Evolutionary conservation across 1,140 invertebrate species (phyloP), one percentile per base, ranked within the genome.

Genomic region (Heterodera carotae): DNA sequence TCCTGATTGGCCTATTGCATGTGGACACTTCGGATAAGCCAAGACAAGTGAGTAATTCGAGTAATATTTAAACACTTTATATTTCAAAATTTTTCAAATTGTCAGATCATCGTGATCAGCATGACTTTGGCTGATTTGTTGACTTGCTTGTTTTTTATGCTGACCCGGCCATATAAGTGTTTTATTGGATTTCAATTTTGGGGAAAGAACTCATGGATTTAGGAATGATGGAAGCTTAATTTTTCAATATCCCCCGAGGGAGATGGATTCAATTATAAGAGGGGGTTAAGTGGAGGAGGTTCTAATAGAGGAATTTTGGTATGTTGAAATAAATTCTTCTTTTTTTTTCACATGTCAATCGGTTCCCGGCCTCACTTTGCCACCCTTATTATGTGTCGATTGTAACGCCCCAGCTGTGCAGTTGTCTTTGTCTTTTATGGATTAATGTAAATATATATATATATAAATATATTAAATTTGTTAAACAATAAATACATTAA

Each of bases 61-160:
- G 0, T 7, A 39, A 39, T 7, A 12, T 0, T 12, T 43, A 56
- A 53, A 73, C 27, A 53, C 33, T n/a, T 56, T n/a, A 36, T 34
- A 68, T 62, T 25, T 39, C 10, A 25, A 77, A 78, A 12, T 64
- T 18, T 62, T 31, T 27, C 31, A 2, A 5, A 34, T 74, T 76
- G 84, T 71, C 53, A 85, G 86, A 82, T 86, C n/a, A 83, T 87
- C 69, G 85, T 86, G 22, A 87, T 86, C 12, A 86, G 87, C 80
- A 86, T 86, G 85, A 86, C 85, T 36, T 79, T 87, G 22, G 84
- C 85, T n/a, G 85, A 86, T 80, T 74, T 86, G 59, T 31, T 86
- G 27, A 82, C 83, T 33, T 86, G 86, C 69, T 60, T 81, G 3
- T 68, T 87, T 29, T 86, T 88, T 69, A 87, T 86, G 82, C 56